Base-by-base conservation (phyloP, 2,113 vertebrate species). In the Reinhardtius hippoglossoides region DNA sequence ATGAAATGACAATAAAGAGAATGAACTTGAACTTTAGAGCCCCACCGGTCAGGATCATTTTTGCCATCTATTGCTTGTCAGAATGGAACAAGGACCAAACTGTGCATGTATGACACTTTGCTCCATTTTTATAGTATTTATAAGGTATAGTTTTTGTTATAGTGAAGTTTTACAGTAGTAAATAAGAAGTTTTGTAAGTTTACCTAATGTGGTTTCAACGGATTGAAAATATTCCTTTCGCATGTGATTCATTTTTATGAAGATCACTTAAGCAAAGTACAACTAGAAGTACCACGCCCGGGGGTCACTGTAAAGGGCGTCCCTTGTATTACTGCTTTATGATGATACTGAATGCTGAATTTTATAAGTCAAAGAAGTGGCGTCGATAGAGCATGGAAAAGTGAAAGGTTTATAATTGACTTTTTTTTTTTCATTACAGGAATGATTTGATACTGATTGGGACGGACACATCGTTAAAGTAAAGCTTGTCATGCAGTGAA, bases 381-480 rank as follows among this genome's bases (percentile, higher is more conserved):
- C 65, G 6, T 76, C 81, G 75, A 67, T 64, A 74, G 68, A 79
- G 62, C 86, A 71, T 74, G 71, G 57, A 61, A 68, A 61, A 66
- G 73, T 80, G 83, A 88, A 80, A 90, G 86, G 76, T 87, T 90
- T 67, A 81, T 85, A 87, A 91, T 68, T 80, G 63, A 84, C 83
- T 90, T 84, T 78, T 76, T 83, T 23, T 2, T 76, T 72, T 71
- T 86, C 82, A 16, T 24, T 71, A 55, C 73, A 86, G 85, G 74
- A 89, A 81, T 75, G 76, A 57, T 59, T 84, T 93, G 91, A 93
- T 67, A 84, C 57, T 92, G 89, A 92, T 92, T 93, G 85, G 84
- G 84, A 83, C 74, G 85, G 89, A 88, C 91, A 93, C 65, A 79
- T 89, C 78, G 92, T 92, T 92, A 92, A 80, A 91, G 86, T 70